Percentiles rank a stretch among this genome's conserved stretches.
phyloP scores from a whole-genome alignment of 2,888 invertebrate genomes.

The Drosophila longiperda region DNA sequence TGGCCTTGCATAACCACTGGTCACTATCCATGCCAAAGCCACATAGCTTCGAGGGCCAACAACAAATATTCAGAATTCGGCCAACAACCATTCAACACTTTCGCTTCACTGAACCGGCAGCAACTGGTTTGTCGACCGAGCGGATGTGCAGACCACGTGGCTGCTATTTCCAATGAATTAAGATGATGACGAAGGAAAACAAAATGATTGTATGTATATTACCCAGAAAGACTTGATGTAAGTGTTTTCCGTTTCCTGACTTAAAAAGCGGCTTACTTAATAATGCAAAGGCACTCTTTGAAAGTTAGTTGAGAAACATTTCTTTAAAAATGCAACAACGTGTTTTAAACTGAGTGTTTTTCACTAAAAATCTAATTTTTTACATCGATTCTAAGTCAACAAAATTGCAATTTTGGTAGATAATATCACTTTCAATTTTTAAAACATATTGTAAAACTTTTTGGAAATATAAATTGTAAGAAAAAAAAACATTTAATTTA shows the following conservation, averaged over 20 bases:
- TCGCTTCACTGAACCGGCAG: slow-evolving; percentile 18
- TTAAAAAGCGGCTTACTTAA: neutral
- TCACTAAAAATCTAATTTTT: neutral
- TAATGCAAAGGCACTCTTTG: neutral
- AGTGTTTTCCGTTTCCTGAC: neutral
- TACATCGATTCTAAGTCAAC: too few relatives aligned
- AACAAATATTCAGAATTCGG: slow-evolving; percentile 2
- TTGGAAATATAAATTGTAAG: too few relatives aligned
- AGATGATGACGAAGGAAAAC: neutral
- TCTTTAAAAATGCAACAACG: neutral
- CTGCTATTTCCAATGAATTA: slow-evolving; percentile 17
- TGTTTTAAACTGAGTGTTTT: neutral
- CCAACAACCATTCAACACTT: slow-evolving; percentile 22
- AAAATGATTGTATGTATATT: slow-evolving; percentile 9
- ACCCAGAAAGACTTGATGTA: neutral
- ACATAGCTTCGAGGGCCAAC: slow-evolving; percentile 1
- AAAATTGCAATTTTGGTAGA: neutral
- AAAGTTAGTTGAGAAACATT: neutral
- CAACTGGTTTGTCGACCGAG: neutral
- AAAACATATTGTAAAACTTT: neutral
- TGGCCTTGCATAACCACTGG: neutral
- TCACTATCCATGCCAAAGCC: slow-evolving; percentile 1
- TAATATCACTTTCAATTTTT: neutral
- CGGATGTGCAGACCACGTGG: slow-evolving; percentile 38
- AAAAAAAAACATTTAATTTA: neutral